Evolutionary conservation across 2,797 vertebrate species (phyloP).

Genomic region (Rhadinocentrus ornatus): DNA sequence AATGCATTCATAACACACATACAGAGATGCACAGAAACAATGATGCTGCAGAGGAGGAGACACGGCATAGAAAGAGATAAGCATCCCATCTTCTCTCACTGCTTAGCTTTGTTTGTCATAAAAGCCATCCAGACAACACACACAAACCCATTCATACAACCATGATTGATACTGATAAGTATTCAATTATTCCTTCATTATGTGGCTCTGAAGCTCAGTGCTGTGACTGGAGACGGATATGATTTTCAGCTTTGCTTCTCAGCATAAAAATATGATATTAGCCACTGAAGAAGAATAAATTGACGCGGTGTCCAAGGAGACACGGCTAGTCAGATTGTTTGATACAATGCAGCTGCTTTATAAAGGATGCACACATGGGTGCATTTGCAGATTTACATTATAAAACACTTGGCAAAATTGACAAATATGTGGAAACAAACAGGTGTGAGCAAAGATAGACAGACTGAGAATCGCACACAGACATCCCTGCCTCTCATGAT

Average conservation of each 20-base stretch:
- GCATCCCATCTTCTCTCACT: slow-evolving; percentile 4
- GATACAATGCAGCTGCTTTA: slow-evolving; percentile 45
- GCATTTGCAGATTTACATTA: slow-evolving; percentile 58
- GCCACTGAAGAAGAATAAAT: slow-evolving; percentile 43
- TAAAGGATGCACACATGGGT: slow-evolving; percentile 51
- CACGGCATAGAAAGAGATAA: slow-evolving; percentile 3
- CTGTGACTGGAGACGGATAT: slow-evolving; percentile 55
- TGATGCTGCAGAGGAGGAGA: slow-evolving; percentile 5
- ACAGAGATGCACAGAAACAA: slow-evolving; percentile 1
- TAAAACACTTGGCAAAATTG: slow-evolving; percentile 38
- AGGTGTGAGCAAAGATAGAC: slow-evolving; percentile 31
- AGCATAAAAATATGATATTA: slow-evolving; percentile 53
- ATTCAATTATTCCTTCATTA: slow-evolving; percentile 71
- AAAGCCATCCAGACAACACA: slow-evolving; percentile 25
- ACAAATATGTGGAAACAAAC: slow-evolving; percentile 39
- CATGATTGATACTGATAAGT: slow-evolving; percentile 58
- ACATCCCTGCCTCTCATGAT: slow-evolving; percentile 22
- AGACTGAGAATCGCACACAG: slow-evolving; percentile 23
- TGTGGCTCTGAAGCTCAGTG: slow-evolving; percentile 57
- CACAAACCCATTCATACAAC: slow-evolving; percentile 26
- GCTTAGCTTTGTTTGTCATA: slow-evolving; percentile 16
- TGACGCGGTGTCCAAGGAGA: slow-evolving; percentile 35
- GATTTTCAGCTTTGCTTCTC: slow-evolving; percentile 57
- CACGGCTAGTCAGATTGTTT: slow-evolving; percentile 35
- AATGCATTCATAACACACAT: neutral